Percentiles rank a stretch among this genome's conserved stretches.
Conservation (phyloP, 2,888 invertebrate genomes). For the Congeria kusceri region DNA sequence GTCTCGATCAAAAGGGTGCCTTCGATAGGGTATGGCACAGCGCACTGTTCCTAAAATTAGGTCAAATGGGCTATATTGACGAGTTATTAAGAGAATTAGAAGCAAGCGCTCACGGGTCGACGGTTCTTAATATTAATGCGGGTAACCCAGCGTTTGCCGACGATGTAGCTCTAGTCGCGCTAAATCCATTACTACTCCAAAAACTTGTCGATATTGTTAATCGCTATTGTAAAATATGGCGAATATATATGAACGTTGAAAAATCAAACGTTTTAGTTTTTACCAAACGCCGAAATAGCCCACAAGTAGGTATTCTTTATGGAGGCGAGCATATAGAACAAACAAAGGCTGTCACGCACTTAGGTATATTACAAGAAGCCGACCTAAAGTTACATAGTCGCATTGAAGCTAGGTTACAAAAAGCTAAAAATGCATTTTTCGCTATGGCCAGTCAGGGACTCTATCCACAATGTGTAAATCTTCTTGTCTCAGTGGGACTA, state of each 20-base stretch:
- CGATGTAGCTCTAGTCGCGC: slow-evolving; percentile 14
- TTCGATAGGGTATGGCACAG: slow-evolving; percentile 28
- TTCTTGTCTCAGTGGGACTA: not conserved
- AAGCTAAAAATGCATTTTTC: slow-evolving; percentile 23
- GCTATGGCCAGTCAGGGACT: slow-evolving; percentile 13
- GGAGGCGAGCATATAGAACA: slow-evolving; percentile 9
- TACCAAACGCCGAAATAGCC: not conserved
- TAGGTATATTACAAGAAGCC: slow-evolving; percentile 17
- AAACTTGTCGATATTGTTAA: slow-evolving; percentile 16
- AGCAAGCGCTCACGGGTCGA: not conserved
- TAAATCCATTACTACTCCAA: slow-evolving; percentile 8
- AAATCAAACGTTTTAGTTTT: slow-evolving; percentile 20
- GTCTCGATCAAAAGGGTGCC: slow-evolving; percentile 17
- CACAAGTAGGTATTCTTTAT: not conserved
- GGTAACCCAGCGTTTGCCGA: slow-evolving; percentile 27
- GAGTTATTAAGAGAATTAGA: slow-evolving; percentile 9
- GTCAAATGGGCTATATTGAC: slow-evolving; percentile 20
- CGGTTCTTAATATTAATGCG: not conserved
- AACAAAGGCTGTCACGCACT: not conserved
- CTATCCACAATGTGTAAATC: slow-evolving; percentile 7
- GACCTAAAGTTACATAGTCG: not conserved
- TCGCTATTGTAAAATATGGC: slow-evolving; percentile 9
- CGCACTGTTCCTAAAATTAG: slow-evolving; percentile 12
- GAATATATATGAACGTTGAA: slow-evolving; percentile 12
- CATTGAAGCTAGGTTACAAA: slow-evolving; percentile 14